phyloP scores from a whole-genome alignment of 1,140 invertebrate species.

The Drepana arcuata region DNA sequence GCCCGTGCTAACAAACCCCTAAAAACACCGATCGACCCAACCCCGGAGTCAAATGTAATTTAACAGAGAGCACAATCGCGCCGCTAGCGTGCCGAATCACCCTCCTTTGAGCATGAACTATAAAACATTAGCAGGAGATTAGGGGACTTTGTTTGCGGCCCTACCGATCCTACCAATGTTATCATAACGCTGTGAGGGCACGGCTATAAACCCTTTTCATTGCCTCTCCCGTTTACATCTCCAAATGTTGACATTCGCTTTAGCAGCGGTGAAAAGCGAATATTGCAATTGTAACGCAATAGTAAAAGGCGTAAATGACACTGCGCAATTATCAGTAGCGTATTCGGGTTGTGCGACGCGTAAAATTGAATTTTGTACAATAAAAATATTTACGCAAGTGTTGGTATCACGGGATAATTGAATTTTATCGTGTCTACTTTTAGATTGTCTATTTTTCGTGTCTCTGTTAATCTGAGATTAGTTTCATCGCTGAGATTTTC shows the following conservation, averaged over 20 bases:
- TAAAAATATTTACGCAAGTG: conserved; percentile 14
- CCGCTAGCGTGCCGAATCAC: conserved; percentile 37
- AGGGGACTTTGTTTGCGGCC: no score
- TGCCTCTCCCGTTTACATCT: conserved; percentile 4
- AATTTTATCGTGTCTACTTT: no score
- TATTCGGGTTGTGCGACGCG: conserved; percentile 4
- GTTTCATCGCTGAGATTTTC: no score
- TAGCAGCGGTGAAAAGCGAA: conserved; percentile 11
- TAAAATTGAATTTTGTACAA: conserved; percentile 19
- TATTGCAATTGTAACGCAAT: conserved; percentile 3
- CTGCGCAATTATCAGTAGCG: conserved; percentile 4
- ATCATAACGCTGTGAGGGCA: conserved; percentile 12
- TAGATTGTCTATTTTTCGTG: conserved; percentile 7
- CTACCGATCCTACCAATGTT: conserved; percentile 23
- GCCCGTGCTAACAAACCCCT: no score
- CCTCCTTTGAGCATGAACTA: no score
- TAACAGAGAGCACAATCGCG: conserved; percentile 38
- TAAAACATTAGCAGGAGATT: conserved; percentile 40
- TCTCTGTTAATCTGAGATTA: conserved; percentile 6
- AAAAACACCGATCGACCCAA: no score
- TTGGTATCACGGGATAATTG: conserved; percentile 7
- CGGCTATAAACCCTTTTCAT: conserved; percentile 8
- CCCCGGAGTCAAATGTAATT: conserved; percentile 37
- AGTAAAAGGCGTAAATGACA: conserved; percentile 6
- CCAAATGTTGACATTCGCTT: conserved; percentile 5